Base-by-base conservation (phyloP, 1,140 invertebrate species). In the Pseudomyrmex sp. region DNA sequence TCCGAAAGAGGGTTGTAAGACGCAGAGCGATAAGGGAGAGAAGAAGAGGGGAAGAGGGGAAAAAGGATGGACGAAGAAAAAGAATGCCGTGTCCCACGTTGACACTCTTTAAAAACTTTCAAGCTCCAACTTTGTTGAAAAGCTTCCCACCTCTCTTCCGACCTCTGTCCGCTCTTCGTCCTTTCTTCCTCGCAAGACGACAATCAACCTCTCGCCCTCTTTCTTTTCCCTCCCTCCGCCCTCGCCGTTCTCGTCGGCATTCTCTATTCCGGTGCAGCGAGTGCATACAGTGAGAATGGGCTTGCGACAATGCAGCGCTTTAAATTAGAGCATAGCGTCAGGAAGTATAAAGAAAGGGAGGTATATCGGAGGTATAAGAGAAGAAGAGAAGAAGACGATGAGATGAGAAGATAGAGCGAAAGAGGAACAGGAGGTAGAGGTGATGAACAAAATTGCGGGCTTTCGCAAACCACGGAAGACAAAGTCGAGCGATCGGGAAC, bases 71-170 rank as follows among this genome's bases (percentile, higher is more conserved):
- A 13, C 56, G 48, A 65, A 66, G 80, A 76, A 83, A 58, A 83
- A 77, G 54, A 61, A 65, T 65, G 77, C 50, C 56, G 83, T 68
- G 83, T 88, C 85, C 85, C 75, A 63, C 88, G 87, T 88, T 90
- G 91, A 91, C 90, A 88, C 85, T 92, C 91, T 91, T 91, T 91
- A 92, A 92, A 91, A 92, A 91, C 86, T 91, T 92, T 91, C 86
- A 91, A 35, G 66, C 88, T 68, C 83, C 88, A 89, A 92, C 84
- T 91, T 91, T 84, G 77, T 91, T 91, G 89, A 91, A 92, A 91
- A 90, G 87, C 88, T 59, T 83, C 76, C 66, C 83, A 54, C 65
- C 54, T 72, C 76, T 48, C 54, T 72, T 80, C 76, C 76, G 76
- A 72, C 76, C 76, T 80, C 76, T 80, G 76, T 85, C 86, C 74